phyloP scores from a whole-genome alignment of 2,888 invertebrate genomes.

The Athalia rosae region DNA sequence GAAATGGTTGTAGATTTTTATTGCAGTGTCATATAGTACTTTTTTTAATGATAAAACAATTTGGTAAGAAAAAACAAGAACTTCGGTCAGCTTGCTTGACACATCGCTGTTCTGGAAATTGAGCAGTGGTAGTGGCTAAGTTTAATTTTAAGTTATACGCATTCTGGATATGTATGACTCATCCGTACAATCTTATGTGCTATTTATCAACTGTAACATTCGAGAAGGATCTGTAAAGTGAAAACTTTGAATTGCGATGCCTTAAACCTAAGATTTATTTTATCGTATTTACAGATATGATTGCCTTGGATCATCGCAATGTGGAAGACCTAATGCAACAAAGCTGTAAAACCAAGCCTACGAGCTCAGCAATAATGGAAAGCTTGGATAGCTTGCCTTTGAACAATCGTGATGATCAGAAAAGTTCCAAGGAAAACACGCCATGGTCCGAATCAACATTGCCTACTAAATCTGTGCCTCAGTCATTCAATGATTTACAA shows the following conservation, averaged over 20 bases:
- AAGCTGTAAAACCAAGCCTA: constrained; percentile 53
- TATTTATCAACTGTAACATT: too few relatives aligned
- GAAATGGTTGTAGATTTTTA: not conserved
- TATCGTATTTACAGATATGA: constrained; percentile 47
- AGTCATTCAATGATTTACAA: constrained; percentile 54
- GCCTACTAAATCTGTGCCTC: constrained; percentile 36
- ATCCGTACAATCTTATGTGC: too few relatives aligned
- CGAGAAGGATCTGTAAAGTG: not conserved
- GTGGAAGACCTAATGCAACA: constrained; percentile 51
- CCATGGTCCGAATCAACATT: constrained; percentile 53
- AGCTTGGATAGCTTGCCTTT: constrained; percentile 62
- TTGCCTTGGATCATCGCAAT: constrained; percentile 33
- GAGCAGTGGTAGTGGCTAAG: too few relatives aligned
- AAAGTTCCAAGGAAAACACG: constrained; percentile 47
- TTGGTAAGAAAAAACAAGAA: not conserved
- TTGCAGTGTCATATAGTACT: constrained; percentile 12
- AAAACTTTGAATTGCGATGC: not conserved
- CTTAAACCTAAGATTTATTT: not conserved
- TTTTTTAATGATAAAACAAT: too few relatives aligned
- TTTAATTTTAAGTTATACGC: too few relatives aligned
- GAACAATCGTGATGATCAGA: constrained; percentile 51
- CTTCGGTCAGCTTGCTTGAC: not conserved
- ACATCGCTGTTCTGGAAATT: too few relatives aligned
- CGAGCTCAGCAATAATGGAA: constrained; percentile 69
- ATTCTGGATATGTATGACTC: too few relatives aligned